Percentiles rank a stretch among this genome's conserved stretches.
Evolutionary conservation across 2,113 vertebrate genomes (phyloP).

Genomic region (Corydoras maculifer): DNA sequence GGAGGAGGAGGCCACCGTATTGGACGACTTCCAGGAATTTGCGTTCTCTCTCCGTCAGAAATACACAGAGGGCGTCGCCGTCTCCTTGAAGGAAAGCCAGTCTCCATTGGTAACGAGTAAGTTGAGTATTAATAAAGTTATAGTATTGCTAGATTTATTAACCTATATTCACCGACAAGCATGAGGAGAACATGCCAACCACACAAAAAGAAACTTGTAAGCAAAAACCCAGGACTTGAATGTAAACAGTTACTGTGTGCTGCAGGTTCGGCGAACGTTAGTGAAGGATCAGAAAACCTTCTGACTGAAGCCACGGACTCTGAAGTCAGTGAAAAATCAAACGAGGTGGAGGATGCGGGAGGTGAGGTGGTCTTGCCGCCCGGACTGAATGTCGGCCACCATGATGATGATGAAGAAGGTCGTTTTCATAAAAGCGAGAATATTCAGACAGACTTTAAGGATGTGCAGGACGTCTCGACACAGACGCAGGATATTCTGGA

Average conservation of each 20-base stretch:
- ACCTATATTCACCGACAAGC: too few species aligned
- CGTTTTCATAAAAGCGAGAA: conserved; percentile 64
- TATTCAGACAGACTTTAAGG: conserved; percentile 45
- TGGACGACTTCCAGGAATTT: conserved; percentile 87
- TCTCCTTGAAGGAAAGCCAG: conserved; percentile 41
- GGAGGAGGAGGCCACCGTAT: conserved; percentile 73
- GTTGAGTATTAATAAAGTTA: neutral
- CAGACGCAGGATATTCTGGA: conserved; percentile 55
- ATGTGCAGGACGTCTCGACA: conserved; percentile 53
- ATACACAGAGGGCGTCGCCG: conserved; percentile 65
- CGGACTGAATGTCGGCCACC: conserved; percentile 44
- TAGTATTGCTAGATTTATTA: too few species aligned
- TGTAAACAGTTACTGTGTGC: neutral
- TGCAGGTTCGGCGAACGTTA: conserved; percentile 30
- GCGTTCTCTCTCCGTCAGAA: conserved; percentile 79
- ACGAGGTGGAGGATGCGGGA: conserved; percentile 16
- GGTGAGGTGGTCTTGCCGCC: conserved; percentile 25
- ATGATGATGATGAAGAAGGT: conserved; percentile 57
- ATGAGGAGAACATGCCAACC: too few species aligned
- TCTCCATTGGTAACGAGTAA: conserved; percentile 48
- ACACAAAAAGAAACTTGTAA: too few species aligned
- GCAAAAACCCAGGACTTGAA: neutral
- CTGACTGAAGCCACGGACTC: conserved; percentile 10
- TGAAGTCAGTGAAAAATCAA: conserved; percentile 12
- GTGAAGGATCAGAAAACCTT: conserved; percentile 23